Evolutionary conservation across 2,113 vertebrate species (phyloP).

Genomic region (Hystrix brachyura): DNA sequence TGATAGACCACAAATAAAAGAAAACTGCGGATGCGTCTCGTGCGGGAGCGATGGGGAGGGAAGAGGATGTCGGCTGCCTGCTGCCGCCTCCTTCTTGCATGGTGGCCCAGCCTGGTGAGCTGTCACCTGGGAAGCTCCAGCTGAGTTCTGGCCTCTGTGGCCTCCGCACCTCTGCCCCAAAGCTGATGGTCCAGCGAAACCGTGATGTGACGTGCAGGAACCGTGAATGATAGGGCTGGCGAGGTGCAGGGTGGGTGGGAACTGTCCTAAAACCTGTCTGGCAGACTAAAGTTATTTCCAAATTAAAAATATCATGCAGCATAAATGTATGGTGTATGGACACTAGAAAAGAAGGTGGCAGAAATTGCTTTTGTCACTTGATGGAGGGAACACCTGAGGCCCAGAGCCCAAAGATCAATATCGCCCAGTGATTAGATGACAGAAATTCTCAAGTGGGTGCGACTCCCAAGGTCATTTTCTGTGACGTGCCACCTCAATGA

Average conservation of each 20-base stretch:
- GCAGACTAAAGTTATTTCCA: neutral
- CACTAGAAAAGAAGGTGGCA: neutral
- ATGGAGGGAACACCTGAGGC: neutral
- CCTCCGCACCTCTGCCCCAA: accelerated
- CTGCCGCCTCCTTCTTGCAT: accelerated
- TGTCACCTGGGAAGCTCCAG: neutral
- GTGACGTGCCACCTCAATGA: accelerated
- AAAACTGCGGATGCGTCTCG: accelerated
- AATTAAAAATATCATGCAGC: neutral
- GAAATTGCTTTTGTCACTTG: neutral
- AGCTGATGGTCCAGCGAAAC: accelerated
- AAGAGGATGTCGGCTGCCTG: neutral
- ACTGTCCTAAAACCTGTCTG: neutral
- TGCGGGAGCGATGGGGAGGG: neutral
- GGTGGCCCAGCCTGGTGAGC: accelerated
- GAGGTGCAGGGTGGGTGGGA: neutral
- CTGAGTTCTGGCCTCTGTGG: accelerated
- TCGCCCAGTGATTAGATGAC: neutral
- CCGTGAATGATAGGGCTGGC: accelerated
- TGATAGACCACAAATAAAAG: slow-evolving; percentile 76
- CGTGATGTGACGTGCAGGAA: neutral
- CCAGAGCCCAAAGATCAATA: neutral
- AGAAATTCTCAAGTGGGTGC: neutral
- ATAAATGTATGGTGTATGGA: accelerated
- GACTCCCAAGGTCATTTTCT: neutral